Evolutionary conservation across 2,113 vertebrate genomes (phyloP), one percentile per base, ranked within the genome.

Genomic region (Phalacrocorax pelagicus): DNA sequence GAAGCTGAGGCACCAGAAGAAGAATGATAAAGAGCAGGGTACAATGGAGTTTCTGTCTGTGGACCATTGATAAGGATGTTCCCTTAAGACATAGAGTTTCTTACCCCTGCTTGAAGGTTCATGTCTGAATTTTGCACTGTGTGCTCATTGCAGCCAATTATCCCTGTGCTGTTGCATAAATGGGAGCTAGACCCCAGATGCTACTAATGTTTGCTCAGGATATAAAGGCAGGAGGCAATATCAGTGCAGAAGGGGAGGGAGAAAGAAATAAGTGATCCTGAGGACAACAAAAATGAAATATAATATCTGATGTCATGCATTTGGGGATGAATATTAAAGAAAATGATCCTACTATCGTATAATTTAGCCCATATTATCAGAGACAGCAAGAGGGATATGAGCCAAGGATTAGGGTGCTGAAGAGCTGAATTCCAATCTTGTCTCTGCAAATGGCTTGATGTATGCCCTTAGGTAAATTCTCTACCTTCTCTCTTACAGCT

Each of bases 401-500:
- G 91, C 95, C 91, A 88, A 92, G 84, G 89, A 96, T 94, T 95
- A 95, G 81, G 84, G 63, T 80, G 62, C 59, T 0, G 7, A 85
- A 74, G 58, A 92, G 79, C 83, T 92, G 86, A 95, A 63, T 86
- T 95, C 95, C 86, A 96, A 4, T 91, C 94, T 72, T 93, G 54
- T 49, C 63, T 94, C 66, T 81, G 93, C 73, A 87, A 96, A 95
- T 91, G 89, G 63, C 66, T 95, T 91, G 74, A 77, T 96, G 74
- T 77, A 70, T 94, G 87, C 94, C 92, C 94, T 91, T 86, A 96
- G 91, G 96, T 93, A 93, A 94, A 94, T 94, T 96, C 75, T 94
- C 78, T 95, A 94, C 96, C 93, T 95, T 95, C 94, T 91, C 87
- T 83, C 84, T 90, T 97, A 87, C 84, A 92, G 89, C 95, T 96